These are phyloP conservation scores for Lutjanus argentimaculatus DNA, from an alignment of 2,797 vertebrate species.

Conservation along the genomic window DNA sequence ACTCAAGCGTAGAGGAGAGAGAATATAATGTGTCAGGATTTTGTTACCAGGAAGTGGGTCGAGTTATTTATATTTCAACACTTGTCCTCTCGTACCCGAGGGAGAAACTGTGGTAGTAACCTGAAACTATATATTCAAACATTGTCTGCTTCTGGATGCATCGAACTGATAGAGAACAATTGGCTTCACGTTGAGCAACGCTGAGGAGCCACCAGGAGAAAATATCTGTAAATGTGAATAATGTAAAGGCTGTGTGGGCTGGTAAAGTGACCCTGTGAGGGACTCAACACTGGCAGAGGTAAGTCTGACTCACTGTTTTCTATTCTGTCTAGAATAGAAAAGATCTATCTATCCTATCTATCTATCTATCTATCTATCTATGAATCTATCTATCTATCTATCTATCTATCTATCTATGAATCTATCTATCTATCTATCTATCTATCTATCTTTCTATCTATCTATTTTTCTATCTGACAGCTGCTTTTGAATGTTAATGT, in stretches of 20 bases:
- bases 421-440: not conserved
- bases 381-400: conserved; percentile 14
- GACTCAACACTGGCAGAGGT: conserved; percentile 62
- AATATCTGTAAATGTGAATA: conserved; percentile 40
- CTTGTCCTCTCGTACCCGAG: conserved; percentile 69
- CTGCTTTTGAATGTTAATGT: no score
- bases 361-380: conserved; percentile 35
- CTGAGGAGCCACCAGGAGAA: conserved; percentile 15
- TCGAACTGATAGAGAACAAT: conserved; percentile 31
- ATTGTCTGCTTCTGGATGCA: conserved; percentile 63
- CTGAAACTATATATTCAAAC: conserved; percentile 80
- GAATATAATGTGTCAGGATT: conserved; percentile 81
- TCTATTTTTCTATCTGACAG: no score
- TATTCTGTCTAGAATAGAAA: not conserved
- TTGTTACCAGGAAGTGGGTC: conserved; percentile 87
- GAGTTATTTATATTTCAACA: conserved; percentile 89
- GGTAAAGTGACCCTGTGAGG: conserved; percentile 49
- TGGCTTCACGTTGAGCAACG: conserved; percentile 18
- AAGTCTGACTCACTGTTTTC: conserved; percentile 55
- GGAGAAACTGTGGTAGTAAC: conserved; percentile 76
- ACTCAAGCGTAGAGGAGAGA: conserved; percentile 56
- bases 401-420: conserved; percentile 15
- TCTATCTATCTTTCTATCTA: no score
- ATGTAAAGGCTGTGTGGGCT: conserved; percentile 36
- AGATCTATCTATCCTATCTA: not conserved